Base-by-base conservation (phyloP, 2,888 invertebrate species). In the Volucella inanis region DNA sequence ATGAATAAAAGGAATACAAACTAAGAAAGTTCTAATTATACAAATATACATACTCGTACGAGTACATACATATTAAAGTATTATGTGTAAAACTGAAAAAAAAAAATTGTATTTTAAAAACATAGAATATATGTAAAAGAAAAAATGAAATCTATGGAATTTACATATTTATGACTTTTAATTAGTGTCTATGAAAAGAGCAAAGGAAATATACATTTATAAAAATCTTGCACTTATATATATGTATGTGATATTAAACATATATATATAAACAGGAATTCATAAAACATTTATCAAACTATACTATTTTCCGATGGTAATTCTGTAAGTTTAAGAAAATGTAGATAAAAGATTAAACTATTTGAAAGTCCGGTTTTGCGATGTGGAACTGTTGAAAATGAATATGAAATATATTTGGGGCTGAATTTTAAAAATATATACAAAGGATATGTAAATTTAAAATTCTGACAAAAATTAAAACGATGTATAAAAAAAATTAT, bases 161-260 rank as follows among this genome's bases (percentile, higher is more conserved):
- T 84, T 84, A n/a, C n/a, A n/a, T n/a, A 84, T 71, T 79, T 84
- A 84, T 71, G 80, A 84, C 84, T 84, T 84, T 75, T 55, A 75
- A 80, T 67, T 71, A 70, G 59, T 57, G 61, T 71, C 67, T 80
- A 70, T 79, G 54, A 67, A 62, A 55, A 43, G 64, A 62, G 61
- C 39, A 67, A 77, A 61, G 11, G 11, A 47, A 41, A 70, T 83
- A 78, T 79, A 84, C 75, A 71, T 79, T 76, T 76, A 79, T 67
- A 84, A 55, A 65, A 75, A 65, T 68, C 71, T 71, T 80, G 80
- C 84, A 84, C 84, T 62, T 78, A 68, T 38, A 68, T 67, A 64
- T 65, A 70, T 71, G 75, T 75, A 71, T 31, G 31, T 31, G 31
- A 6, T 31, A 31, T 6, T 31, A 31, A 31, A 31, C 31, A 31